Evolutionary conservation across 2,797 vertebrate genomes (phyloP), one percentile per base, ranked within the genome.

Genomic region (Arremon brunneinucha): DNA sequence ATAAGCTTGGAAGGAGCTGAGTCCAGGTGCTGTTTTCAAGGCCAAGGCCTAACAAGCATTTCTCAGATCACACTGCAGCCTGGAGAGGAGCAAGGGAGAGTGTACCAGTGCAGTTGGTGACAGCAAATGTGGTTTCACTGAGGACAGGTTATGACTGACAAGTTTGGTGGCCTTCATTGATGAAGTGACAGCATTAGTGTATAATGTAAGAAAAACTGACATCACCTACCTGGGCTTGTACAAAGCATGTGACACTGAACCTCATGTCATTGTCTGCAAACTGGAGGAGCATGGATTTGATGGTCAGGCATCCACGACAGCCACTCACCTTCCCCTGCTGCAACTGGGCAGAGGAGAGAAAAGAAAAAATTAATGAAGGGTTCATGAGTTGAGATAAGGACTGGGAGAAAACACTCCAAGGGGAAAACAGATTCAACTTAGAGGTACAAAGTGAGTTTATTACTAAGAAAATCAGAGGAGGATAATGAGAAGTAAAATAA

Each of bases 281-380:
- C 26, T 43, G 32, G 20, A 50, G 44, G 16, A 59, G 6, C 5
- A 30, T 24, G 8, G 64, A 50, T 50, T 69, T 59, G 32, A 50
- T 81, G 22, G 41, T 46, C 27, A 62, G 47, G 27, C 11, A n/a
- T 5, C 12, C 23, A 19, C 0, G 0, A 22, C 12, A 71, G n/a
- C 13, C 0, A 0, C n/a, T 62, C n/a, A 27, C 18, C 15, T 2
- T 82, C 27, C 27, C 9, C 47, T 71, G 27, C 7, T 21, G 44
- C 39, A 27, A 4, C 47, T 44, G 27, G 39, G 27, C 22, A 53
- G 22, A 53, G 22, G 14, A 62, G 18, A 82, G 14, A 70, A 52
- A 60, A 64, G 5, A 44, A 63, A 43, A 52, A 44, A 44, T 18
- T 21, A 52, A 18, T 6, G 8, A 37, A 62, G 7, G 2, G 11